Conservation (phyloP, 2,888 invertebrate genomes). For the Eulithis testata region DNA sequence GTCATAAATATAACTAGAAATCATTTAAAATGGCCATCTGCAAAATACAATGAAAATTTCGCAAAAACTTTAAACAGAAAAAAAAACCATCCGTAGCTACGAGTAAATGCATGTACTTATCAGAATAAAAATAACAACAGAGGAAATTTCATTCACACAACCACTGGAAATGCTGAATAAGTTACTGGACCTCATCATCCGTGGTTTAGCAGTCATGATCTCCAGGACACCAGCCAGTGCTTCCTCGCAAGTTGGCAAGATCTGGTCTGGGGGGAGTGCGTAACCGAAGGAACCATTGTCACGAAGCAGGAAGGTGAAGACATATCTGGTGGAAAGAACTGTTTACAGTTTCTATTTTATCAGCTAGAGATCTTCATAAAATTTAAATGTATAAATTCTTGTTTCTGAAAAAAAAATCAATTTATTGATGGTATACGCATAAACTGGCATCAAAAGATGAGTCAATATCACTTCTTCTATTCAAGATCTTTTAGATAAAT, state of each 20-base stretch:
- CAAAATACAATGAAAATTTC: too few species aligned
- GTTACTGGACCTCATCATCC: slow-evolving; percentile 44
- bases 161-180: slow-evolving; percentile 37
- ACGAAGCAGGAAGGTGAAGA: slow-evolving; percentile 74
- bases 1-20: too few species aligned
- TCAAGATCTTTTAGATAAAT: too few species aligned
- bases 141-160: not conserved
- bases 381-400: too few species aligned
- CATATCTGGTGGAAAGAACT: slow-evolving; percentile 53
- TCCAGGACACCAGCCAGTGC: slow-evolving; percentile 81
- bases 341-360: too few species aligned
- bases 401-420: too few species aligned
- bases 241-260: slow-evolving; percentile 86
- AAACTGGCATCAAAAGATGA: too few species aligned
- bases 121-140: slow-evolving; percentile 16
- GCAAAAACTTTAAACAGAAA: not conserved
- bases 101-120: slow-evolving; percentile 9
- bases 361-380: too few species aligned
- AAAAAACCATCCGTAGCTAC: not conserved
- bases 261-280: slow-evolving; percentile 86
- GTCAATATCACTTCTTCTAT: too few species aligned
- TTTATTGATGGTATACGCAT: too few species aligned
- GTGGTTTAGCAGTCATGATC: slow-evolving; percentile 66
- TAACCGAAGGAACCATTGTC: slow-evolving; percentile 89
- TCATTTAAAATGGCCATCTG: too few species aligned